Conservation (phyloP, 2,888 invertebrate genomes). For the Trachelus troglodyta region DNA sequence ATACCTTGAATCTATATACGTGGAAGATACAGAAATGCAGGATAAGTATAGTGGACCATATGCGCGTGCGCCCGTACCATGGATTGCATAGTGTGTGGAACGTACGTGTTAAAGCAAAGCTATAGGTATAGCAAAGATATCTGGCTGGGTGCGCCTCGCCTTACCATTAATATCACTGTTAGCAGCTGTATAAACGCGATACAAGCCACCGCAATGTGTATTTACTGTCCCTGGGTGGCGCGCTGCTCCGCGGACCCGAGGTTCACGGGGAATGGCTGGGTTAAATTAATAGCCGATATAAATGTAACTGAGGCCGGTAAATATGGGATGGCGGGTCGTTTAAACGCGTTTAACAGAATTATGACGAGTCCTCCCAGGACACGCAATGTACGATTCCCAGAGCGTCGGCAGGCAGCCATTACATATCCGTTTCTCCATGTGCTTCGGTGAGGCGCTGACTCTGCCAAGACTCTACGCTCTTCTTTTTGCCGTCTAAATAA, state of each 20-base stretch:
- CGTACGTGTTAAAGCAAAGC: neutral
- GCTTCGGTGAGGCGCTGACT: neutral
- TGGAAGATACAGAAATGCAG: neutral
- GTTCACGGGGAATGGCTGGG: neutral
- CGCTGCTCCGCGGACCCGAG: neutral
- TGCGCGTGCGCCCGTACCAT: neutral
- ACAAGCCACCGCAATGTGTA: constrained; percentile 19
- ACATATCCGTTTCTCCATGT: neutral
- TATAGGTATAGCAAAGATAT: neutral
- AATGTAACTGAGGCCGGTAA: constrained; percentile 10
- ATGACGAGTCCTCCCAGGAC: constrained; percentile 10
- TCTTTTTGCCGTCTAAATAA: neutral
- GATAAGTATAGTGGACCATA: neutral
- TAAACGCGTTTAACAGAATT: constrained; percentile 13
- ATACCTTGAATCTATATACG: neutral
- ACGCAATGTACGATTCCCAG: constrained; percentile 4
- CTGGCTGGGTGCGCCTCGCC: constrained; percentile 2
- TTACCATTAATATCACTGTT: constrained; percentile 14
- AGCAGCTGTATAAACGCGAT: constrained; percentile 20
- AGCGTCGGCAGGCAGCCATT: neutral
- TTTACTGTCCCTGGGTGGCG: constrained; percentile 15
- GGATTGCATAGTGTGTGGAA: neutral
- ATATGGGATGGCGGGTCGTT: constrained; percentile 11
- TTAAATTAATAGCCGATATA: constrained; percentile 19
- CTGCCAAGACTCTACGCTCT: neutral